Evolutionary conservation across 2,113 vertebrate genomes (phyloP).

Genomic region (Sapayoa aenigma): DNA sequence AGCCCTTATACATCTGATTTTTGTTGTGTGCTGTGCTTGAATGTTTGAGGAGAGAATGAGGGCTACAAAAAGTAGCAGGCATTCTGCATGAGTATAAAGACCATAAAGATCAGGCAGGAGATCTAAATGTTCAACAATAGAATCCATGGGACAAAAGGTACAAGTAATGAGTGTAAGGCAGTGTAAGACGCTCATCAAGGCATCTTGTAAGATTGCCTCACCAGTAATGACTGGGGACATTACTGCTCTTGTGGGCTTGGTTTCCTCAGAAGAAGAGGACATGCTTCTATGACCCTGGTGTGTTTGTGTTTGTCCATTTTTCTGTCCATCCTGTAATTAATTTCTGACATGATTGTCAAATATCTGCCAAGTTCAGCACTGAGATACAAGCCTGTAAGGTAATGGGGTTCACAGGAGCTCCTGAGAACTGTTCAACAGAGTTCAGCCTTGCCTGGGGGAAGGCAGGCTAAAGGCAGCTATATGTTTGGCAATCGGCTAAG

Average conservation of each 20-base stretch:
- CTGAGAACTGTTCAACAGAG: not conserved
- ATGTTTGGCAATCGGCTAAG: not conserved
- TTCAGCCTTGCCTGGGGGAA: not conserved
- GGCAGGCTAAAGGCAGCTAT: not conserved
- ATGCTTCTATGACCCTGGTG: fast-evolving
- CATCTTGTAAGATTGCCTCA: not conserved
- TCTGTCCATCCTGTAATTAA: not conserved
- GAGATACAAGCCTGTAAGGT: not conserved
- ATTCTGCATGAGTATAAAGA: not conserved
- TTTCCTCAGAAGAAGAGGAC: not conserved
- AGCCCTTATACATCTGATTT: not conserved
- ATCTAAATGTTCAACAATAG: not conserved
- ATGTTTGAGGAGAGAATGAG: not conserved
- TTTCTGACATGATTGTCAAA: not conserved
- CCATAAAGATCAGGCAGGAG: not conserved
- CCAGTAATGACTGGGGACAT: not conserved
- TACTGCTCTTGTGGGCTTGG: not conserved
- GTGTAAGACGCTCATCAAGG: not conserved
- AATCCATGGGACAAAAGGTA: not conserved
- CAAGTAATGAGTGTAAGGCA: not conserved
- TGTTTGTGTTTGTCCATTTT: not conserved
- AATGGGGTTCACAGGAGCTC: fast-evolving
- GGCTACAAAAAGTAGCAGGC: not conserved
- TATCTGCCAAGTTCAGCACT: not conserved
- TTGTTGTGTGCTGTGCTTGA: not conserved